Evolutionary conservation across 2,797 vertebrate genomes (phyloP), one percentile per base, ranked within the genome.

Genomic region (Vespertilio murinus): DNA sequence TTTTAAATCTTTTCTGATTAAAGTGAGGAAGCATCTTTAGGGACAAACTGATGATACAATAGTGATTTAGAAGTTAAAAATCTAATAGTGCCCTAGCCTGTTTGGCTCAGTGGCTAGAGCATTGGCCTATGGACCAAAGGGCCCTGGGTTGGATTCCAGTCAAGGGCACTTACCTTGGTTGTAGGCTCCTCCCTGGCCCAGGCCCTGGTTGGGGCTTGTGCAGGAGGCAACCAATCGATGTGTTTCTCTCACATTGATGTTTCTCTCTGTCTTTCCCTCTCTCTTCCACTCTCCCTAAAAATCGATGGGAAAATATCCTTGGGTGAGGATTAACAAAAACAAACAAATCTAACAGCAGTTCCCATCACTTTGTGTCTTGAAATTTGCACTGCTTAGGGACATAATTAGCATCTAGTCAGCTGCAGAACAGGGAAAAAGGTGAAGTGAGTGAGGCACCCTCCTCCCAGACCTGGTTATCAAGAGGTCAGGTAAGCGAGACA

Each of bases 51-150:
- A 69, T 84, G 69, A 77, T 77, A 80, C 4, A 52, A 54, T 17
- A 40, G 5, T 61, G 52, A 47, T 83, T 89, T 80, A 65, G 45
- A 91, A 67, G 52, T 80, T 80, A 87, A 84, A 94, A 73, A 79
- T 28, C 2, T 30, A 52, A 38, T 54, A 71, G 13, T 65, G 54
- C 52, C 52, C 22, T 54, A 54, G 8, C 8, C 52, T 23, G 20
- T 54, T 54, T 22, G 20, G 52, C 52, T 22, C 8, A 54, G 20
- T 54, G 52, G 52, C 22, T 54, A 23, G 56, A 59, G 23, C 56
- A 59, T 28, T 59, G 56, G 23, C 56, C 56, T 28, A 28, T 59
- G 56, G 25, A 28, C 56, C 56, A 59, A 59, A 59, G 56, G 23
- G 56, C 5, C 56, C 25, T 59, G 56, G 23, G 56, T 59, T 59